These are phyloP conservation scores for Gymnocypris eckloni DNA, from an alignment of 2,797 vertebrate species.

Conservation along the genomic window DNA sequence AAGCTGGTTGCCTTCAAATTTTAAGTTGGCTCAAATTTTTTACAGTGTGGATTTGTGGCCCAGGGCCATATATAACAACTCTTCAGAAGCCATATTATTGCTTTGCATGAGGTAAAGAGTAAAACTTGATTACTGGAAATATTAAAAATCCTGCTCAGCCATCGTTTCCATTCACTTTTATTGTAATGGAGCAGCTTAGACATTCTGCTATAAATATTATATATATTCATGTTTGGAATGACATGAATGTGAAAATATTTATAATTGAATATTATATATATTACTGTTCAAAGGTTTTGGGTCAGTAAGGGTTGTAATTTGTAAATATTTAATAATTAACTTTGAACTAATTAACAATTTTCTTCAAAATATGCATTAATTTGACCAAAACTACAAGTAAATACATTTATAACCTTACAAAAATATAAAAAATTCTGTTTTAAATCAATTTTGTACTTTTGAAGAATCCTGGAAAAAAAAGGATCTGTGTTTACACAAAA, in stretches of 20 bases:
- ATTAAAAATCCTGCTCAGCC: too few species aligned
- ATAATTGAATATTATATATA: neutral
- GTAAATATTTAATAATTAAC: neutral
- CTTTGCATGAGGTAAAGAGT: neutral
- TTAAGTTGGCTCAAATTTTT: too few species aligned
- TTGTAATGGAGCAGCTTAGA: neutral
- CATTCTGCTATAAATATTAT: conserved; percentile 1
- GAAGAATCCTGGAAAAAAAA: neutral
- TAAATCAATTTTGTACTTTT: neutral
- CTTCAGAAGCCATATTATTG: neutral
- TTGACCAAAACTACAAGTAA: too few species aligned
- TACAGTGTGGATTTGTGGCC: too few species aligned
- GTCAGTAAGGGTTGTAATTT: neutral
- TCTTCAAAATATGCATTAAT: neutral
- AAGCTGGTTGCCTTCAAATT: too few species aligned
- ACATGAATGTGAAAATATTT: neutral
- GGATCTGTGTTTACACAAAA: neutral
- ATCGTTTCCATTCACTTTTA: neutral
- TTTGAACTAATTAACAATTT: neutral
- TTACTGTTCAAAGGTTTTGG: neutral
- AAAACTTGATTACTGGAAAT: neutral
- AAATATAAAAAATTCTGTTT: neutral
- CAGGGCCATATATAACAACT: neutral
- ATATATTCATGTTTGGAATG: neutral
- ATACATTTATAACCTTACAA: neutral